Conservation (phyloP, 1,140 invertebrate species). For the Heliconius nattereri region DNA sequence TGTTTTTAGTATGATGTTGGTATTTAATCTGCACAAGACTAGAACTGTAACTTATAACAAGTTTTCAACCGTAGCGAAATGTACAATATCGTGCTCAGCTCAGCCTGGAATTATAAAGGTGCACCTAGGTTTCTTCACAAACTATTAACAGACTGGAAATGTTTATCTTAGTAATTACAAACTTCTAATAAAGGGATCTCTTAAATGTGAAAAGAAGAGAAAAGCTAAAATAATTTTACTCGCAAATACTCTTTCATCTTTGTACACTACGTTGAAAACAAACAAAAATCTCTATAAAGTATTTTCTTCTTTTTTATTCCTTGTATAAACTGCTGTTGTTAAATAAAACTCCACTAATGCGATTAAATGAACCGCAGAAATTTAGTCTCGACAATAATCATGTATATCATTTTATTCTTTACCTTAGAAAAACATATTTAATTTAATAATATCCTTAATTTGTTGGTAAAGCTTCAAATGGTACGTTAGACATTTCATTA, state of each 20-base stretch:
- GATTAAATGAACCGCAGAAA: neutral
- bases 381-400: neutral
- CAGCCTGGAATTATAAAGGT: slow-evolving; percentile 18
- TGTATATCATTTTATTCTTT: no score
- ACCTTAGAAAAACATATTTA: neutral
- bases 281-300: neutral
- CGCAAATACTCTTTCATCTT: neutral
- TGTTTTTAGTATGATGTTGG: neutral
- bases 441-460: no score
- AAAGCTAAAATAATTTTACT: neutral
- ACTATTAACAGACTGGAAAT: slow-evolving; percentile 18
- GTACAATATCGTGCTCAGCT: neutral
- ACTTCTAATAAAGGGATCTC: slow-evolving; percentile 20
- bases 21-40: neutral
- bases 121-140: slow-evolving; percentile 8
- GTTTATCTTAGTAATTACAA: slow-evolving; percentile 31
- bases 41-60: neutral
- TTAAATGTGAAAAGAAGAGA: neutral
- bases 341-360: neutral
- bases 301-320: neutral
- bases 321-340: no score
- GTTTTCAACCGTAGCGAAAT: neutral
- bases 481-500: no score
- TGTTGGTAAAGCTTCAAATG: no score
- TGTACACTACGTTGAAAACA: neutral